These are phyloP conservation scores for Zoanthus gigantus DNA, from an alignment of 92 coral and sea anemone species.

Conservation along the genomic window DNA sequence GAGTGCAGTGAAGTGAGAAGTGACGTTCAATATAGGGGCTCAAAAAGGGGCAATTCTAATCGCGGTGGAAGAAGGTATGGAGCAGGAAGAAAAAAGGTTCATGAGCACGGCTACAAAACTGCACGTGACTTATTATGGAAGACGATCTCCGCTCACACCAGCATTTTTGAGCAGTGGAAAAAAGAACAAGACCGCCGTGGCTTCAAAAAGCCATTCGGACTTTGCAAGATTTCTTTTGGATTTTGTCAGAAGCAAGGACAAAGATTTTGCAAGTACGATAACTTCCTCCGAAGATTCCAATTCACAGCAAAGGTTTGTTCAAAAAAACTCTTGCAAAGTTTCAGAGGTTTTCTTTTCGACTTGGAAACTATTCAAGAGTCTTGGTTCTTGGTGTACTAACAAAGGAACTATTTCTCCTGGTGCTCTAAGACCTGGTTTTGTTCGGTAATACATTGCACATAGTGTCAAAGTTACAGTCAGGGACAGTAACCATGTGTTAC, in stretches of 20 bases:
- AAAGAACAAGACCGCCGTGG: constrained; percentile 16
- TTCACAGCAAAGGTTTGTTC: constrained; percentile 11
- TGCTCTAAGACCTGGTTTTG: constrained; percentile 47
- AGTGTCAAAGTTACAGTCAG: constrained; percentile 32
- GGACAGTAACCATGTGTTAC: not conserved
- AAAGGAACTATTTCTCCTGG: constrained; percentile 41
- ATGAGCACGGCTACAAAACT: constrained; percentile 12
- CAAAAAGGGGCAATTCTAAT: not conserved
- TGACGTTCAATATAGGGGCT: not conserved
- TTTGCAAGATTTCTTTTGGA: constrained; percentile 38
- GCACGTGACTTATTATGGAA: constrained; percentile 35
- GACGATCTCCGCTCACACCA: constrained; percentile 43
- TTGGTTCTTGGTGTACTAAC: constrained; percentile 43
- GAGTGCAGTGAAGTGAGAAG: not conserved
- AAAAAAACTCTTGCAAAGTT: not conserved
- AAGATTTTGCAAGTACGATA: not conserved
- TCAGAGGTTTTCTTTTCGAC: constrained; percentile 10
- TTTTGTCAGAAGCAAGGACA: constrained; percentile 16
- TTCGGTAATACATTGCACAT: constrained; percentile 44
- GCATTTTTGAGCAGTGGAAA: constrained; percentile 38
- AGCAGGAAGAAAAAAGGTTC: constrained; percentile 1
- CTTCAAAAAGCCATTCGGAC: constrained; percentile 14
- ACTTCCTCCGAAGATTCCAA: not conserved
- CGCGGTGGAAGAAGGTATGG: constrained; percentile 5
- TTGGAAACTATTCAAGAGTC: constrained; percentile 17